Conservation (phyloP, 1,140 invertebrate genomes). For the Sitodiplosis mosellana region DNA sequence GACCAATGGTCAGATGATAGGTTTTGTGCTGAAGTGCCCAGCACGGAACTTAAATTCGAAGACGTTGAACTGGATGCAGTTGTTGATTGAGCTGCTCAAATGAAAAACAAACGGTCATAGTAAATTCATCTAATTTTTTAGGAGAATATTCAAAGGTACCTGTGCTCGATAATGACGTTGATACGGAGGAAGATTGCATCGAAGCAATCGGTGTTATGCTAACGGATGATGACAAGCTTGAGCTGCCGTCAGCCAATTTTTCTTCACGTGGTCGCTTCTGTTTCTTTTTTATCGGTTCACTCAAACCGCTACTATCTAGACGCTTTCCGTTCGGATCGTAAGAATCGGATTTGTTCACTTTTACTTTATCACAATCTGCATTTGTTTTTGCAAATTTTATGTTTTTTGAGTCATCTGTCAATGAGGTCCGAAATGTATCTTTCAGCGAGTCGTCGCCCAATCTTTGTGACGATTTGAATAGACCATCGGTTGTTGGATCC, state of each 20-base stretch:
- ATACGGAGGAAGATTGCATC: constrained; percentile 3
- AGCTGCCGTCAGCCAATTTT: constrained; percentile 39
- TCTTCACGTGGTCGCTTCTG: constrained; percentile 24
- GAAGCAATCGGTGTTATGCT: constrained; percentile 56
- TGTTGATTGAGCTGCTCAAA: too few species aligned
- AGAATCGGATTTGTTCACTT: constrained; percentile 6
- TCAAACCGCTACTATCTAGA: constrained; percentile 5
- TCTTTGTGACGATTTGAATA: too few species aligned
- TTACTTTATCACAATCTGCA: background rate
- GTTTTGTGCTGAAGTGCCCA: constrained; percentile 42
- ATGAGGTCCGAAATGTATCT: too few species aligned
- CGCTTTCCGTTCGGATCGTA: constrained; percentile 9
- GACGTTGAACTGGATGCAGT: constrained; percentile 11
- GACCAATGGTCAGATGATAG: constrained; percentile 65
- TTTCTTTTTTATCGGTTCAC: constrained; percentile 15
- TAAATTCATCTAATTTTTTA: too few species aligned
- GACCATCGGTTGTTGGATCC: too few species aligned
- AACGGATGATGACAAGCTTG: constrained; percentile 40
- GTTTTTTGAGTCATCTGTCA: too few species aligned
- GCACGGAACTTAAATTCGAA: constrained; percentile 27
- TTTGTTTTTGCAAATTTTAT: background rate
- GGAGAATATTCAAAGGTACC: too few species aligned
- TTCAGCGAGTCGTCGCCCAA: too few species aligned
- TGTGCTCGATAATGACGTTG: too few species aligned
- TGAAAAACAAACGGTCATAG: too few species aligned